phyloP scores from a whole-genome alignment of 2,113 vertebrate species.

The Brachionichthys hirsutus region DNA sequence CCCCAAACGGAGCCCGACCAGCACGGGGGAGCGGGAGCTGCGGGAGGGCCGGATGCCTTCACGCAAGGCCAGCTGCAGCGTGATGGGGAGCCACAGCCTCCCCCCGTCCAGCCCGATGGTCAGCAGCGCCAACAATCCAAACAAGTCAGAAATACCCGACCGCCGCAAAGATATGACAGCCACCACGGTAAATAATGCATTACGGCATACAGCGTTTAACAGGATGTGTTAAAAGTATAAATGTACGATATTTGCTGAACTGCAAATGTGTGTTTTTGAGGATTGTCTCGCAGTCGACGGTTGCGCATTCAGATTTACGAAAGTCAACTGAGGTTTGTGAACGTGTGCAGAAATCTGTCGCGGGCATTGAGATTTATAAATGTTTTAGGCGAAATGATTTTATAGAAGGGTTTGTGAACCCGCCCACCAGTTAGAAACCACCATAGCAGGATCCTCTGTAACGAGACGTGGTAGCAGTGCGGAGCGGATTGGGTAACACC shows the following conservation, averaged over 20 bases:
- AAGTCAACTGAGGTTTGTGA: too few relatives aligned
- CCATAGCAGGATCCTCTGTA: neutral
- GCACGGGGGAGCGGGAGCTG: constrained; percentile 84
- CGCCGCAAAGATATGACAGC: constrained; percentile 87
- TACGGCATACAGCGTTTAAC: too few relatives aligned
- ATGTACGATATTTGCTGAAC: too few relatives aligned
- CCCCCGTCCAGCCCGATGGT: constrained; percentile 95
- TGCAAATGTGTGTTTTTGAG: too few relatives aligned
- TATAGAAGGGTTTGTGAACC: too few relatives aligned
- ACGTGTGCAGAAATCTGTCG: too few relatives aligned
- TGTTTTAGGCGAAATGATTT: too few relatives aligned
- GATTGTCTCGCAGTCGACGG: too few relatives aligned
- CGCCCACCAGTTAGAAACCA: too few relatives aligned
- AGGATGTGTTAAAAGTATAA: too few relatives aligned
- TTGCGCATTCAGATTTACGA: too few relatives aligned
- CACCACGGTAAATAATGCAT: constrained; percentile 80
- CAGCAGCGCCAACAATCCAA: constrained; percentile 94
- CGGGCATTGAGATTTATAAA: too few relatives aligned
- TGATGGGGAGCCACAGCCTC: constrained; percentile 82
- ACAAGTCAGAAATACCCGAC: constrained; percentile 92
- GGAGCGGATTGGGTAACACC: neutral
- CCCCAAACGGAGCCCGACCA: constrained; percentile 90
- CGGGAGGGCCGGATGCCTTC: constrained; percentile 87
- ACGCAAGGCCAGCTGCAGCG: constrained; percentile 86
- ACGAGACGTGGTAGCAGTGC: neutral